Evolutionary conservation across 2,888 invertebrate species (phyloP).

Genomic region (Drosophila yooni): DNA sequence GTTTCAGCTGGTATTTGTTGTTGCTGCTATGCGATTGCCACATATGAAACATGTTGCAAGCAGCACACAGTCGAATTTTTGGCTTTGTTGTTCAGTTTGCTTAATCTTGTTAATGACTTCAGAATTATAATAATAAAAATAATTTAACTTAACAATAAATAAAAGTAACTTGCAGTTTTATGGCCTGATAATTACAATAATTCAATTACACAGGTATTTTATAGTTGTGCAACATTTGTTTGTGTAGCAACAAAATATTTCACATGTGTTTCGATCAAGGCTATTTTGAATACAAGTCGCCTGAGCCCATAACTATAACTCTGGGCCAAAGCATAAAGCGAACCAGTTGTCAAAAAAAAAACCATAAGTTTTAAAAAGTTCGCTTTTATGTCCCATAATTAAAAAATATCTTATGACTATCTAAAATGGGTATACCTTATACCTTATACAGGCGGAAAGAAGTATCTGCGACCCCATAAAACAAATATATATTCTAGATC

Average conservation of each 20-base stretch:
- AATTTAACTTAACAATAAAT: conserved; percentile 27
- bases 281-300: neutral
- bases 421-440: no score
- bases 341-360: neutral
- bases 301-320: neutral
- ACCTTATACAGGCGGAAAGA: neutral
- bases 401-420: neutral
- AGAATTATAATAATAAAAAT: conserved; percentile 49
- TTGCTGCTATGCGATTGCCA: conserved; percentile 54
- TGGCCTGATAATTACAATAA: neutral
- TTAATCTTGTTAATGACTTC: conserved; percentile 32
- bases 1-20: conserved; percentile 35
- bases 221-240: neutral
- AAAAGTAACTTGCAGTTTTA: conserved; percentile 22
- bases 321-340: neutral
- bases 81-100: conserved; percentile 11
- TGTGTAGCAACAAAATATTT: neutral
- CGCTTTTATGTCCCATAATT: neutral
- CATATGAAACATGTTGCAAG: conserved; percentile 70
- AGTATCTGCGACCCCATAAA: neutral
- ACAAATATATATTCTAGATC: neutral
- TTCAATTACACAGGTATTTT: neutral
- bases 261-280: neutral
- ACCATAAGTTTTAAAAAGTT: neutral
- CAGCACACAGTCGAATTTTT: conserved; percentile 30